Percentiles rank a stretch among this genome's conserved stretches.
These are phyloP conservation scores for Tetraneura akinire DNA, from an alignment of 1,140 invertebrate genomes.

Conservation along the genomic window DNA sequence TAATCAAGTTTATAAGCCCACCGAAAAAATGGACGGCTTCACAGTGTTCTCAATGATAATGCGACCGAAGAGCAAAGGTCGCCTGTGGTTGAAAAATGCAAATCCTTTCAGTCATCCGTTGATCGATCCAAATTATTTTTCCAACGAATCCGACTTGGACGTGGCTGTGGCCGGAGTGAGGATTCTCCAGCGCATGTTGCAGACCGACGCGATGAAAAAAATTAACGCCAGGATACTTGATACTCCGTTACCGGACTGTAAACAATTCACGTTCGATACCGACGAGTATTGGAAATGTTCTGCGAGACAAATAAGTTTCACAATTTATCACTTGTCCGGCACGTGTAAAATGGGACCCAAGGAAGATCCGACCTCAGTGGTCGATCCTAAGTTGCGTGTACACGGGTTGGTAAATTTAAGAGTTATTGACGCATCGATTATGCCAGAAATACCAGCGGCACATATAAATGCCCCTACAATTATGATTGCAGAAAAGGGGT, in stretches of 20 bases:
- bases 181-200: conserved; percentile 65
- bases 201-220: conserved; percentile 67
- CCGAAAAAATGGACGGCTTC: conserved; percentile 64
- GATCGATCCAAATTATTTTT: conserved; percentile 73
- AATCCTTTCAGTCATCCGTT: conserved; percentile 68
- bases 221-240: conserved; percentile 64
- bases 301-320: conserved; percentile 59
- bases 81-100: conserved; percentile 61
- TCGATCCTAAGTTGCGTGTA: conserved; percentile 65
- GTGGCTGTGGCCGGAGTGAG: conserved; percentile 69
- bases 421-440: conserved; percentile 75
- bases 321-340: conserved; percentile 62
- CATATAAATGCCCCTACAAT: conserved; percentile 76
- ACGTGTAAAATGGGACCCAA: conserved; percentile 69
- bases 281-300: conserved; percentile 72
- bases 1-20: conserved; percentile 61
- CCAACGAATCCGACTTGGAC: conserved; percentile 56
- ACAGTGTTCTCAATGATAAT: conserved; percentile 62
- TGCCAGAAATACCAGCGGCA: conserved; percentile 75
- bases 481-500: conserved; percentile 77
- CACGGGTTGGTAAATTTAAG: conserved; percentile 71
- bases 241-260: conserved; percentile 60
- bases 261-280: conserved; percentile 61
- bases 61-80: conserved; percentile 62
- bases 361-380: conserved; percentile 64